phyloP scores from a whole-genome alignment of 2,888 invertebrate genomes.

The Pristionchus mayeri region DNA sequence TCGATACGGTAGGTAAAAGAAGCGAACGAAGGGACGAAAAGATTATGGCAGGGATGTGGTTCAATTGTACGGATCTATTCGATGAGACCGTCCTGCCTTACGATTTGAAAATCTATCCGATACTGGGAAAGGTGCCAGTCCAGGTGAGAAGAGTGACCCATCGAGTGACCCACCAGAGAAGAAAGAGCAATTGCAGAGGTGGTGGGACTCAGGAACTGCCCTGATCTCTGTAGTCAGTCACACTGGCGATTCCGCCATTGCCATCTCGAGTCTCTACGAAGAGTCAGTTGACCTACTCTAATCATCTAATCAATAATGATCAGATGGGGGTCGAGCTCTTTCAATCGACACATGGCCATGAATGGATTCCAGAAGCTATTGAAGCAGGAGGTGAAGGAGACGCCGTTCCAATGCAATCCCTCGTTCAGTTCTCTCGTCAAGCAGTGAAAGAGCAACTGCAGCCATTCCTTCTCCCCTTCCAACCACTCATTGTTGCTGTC shows the following conservation, averaged over 20 bases:
- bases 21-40: no score
- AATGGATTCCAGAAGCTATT: constrained; percentile 22
- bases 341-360: constrained; percentile 37
- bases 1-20: no score
- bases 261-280: constrained; percentile 8
- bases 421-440: constrained; percentile 7
- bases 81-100: constrained; percentile 1
- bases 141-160: no score
- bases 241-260: constrained; percentile 19
- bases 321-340: constrained; percentile 9
- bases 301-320: neutral
- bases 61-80: constrained; percentile 22
- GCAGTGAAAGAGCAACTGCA: neutral
- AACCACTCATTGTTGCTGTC: neutral
- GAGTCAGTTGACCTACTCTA: no score
- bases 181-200: no score
- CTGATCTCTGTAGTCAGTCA: constrained; percentile 31
- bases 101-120: neutral
- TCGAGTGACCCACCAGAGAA: no score
- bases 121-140: neutral
- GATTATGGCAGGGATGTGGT: neutral
- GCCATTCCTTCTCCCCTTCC: neutral
- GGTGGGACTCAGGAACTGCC: constrained; percentile 2
- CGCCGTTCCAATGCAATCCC: neutral
- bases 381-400: neutral